Base-by-base conservation (phyloP, 1,140 invertebrate genomes). In the Streblospio benedicti region DNA sequence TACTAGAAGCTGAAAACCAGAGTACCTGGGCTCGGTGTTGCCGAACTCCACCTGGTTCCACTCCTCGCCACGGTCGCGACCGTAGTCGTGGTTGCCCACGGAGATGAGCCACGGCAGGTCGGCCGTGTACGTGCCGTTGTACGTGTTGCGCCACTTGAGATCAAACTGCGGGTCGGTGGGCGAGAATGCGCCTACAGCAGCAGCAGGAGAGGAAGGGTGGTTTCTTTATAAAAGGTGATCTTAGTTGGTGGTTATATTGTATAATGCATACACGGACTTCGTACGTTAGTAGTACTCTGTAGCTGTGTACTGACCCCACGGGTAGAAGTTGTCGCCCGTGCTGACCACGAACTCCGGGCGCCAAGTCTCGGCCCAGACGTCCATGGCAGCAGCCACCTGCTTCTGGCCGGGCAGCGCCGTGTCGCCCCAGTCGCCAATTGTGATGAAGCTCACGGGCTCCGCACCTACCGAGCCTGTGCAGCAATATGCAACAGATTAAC, bases 391-490 rank as follows among this genome's bases (percentile, higher is more conserved):
- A 2, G 27, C 31, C 16, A 33, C 32, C n/a, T 30, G n/a, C 16
- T 2, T 14, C 16, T 54, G 52, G 18, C 44, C 44, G 4, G n/a
- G 5, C 4, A 18, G 4, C 4, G 18, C 9, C n/a, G 31, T 23
- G 52, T 28, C 52, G 14, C 52, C 52, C 52, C 52, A 54, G 32
- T 54, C 52, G 2, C 52, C 52, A 18, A 54, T 20, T 14, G 14
- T n/a, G 18, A 54, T 32, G 30, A 54, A 54, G 30, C 30, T 20
- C 12, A 28, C n/a, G n/a, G n/a, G n/a, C n/a, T n/a, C n/a, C n/a
- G n/a, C n/a, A n/a, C n/a, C n/a, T n/a, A n/a, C n/a, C n/a, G n/a
- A n/a, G n/a, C n/a, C n/a, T n/a, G n/a, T n/a, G n/a, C n/a, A n/a
- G n/a, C n/a, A n/a, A n/a, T n/a, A n/a, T n/a, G n/a, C n/a, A n/a